Percentiles rank a stretch among this genome's conserved stretches.
Evolutionary conservation across 2,113 vertebrate species (phyloP).

Genomic region (human): GRCh38 chr18:58891501-58892000

Average conservation of each 20-base stretch:
- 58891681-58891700: background rate
- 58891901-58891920: background rate
- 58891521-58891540: background rate
- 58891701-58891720: background rate
- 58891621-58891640: background rate
- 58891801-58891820: background rate
- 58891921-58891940: background rate
- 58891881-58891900: background rate
- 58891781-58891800: background rate
- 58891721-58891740: background rate
- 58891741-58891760: background rate
- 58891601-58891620: background rate
- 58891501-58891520: too few relatives aligned
- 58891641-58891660: background rate
- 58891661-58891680: slow-evolving; percentile 13
- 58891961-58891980: background rate
- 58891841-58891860: background rate
- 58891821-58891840: background rate
- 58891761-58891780: background rate
- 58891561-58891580: background rate
- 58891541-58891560: background rate
- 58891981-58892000: background rate
- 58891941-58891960: background rate
- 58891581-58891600: background rate
- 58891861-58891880: background rate